These are phyloP conservation scores for Xestia ashworthii DNA, from an alignment of 2,888 invertebrate species.

Conservation along the genomic window DNA sequence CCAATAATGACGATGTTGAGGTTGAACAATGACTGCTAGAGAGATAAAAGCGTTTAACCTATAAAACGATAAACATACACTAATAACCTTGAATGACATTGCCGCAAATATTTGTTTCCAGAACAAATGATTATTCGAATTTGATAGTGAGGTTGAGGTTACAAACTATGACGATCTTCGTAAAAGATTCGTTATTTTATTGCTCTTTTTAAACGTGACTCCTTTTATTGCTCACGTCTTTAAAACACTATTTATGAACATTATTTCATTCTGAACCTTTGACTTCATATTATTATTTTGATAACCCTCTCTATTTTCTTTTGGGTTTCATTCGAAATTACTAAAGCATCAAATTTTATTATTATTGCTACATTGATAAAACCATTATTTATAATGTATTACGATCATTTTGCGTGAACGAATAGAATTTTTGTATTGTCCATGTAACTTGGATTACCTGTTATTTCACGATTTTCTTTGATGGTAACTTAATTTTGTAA, in stretches of 20 bases:
- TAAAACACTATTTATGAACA: slow-evolving; percentile 2
- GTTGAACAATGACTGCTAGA: not conserved
- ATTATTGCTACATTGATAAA: slow-evolving; percentile 19
- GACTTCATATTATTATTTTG: slow-evolving; percentile 23
- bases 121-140: slow-evolving; percentile 16
- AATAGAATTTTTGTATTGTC: slow-evolving; percentile 22
- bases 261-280: slow-evolving; percentile 39
- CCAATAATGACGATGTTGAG: not conserved
- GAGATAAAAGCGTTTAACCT: not conserved
- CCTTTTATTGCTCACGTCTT: slow-evolving; percentile 2
- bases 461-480: slow-evolving; percentile 10
- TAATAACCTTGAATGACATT: slow-evolving; percentile 5
- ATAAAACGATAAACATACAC: not conserved
- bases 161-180: not conserved
- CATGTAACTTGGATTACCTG: slow-evolving; percentile 18
- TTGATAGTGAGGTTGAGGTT: slow-evolving; percentile 26
- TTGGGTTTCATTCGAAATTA: not conserved
- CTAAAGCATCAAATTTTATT: slow-evolving; percentile 22
- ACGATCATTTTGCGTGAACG: slow-evolving; percentile 45
- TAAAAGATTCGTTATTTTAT: not conserved
- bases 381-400: slow-evolving; percentile 10
- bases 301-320: slow-evolving; percentile 18
- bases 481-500: slow-evolving; percentile 10
- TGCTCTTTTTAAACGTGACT: slow-evolving; percentile 5
- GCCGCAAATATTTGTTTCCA: not conserved